Conservation (phyloP, 2,797 vertebrate genomes). For the Kryptopterus vitreolus region DNA sequence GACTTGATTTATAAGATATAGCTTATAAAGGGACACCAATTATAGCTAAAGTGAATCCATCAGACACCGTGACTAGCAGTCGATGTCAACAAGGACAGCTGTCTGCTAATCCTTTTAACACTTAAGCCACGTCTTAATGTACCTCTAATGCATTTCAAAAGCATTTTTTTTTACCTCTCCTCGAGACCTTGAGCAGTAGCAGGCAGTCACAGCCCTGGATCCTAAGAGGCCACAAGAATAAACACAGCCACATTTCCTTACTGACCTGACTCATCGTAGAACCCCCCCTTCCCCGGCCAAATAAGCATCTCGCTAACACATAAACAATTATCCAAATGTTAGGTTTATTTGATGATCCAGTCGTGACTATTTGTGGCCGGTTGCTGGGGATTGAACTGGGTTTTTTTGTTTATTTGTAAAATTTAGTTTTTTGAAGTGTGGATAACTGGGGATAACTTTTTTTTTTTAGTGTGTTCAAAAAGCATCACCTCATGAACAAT, state of each 20-base stretch:
- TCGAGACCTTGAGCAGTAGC: constrained; percentile 57
- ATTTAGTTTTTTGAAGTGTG: constrained; percentile 53
- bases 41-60: constrained; percentile 15
- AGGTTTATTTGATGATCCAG: constrained; percentile 70
- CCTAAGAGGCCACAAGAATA: constrained; percentile 58
- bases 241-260: constrained; percentile 53
- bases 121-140: constrained; percentile 44
- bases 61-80: constrained; percentile 22
- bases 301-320: constrained; percentile 43
- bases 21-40: constrained; percentile 8
- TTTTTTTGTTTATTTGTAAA: constrained; percentile 66
- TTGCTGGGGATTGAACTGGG: constrained; percentile 57
- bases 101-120: constrained; percentile 43
- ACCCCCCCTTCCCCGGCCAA: neutral
- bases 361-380: constrained; percentile 59
- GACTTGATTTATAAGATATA: neutral
- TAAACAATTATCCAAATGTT: constrained; percentile 68
- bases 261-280: constrained; percentile 40
- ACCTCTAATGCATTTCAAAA: constrained; percentile 56
- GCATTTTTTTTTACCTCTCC: constrained; percentile 53
- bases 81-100: constrained; percentile 41
- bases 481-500: constrained; percentile 12
- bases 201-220: constrained; percentile 53
- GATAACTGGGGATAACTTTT: no score
- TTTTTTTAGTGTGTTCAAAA: no score